phyloP scores from a whole-genome alignment of 2,888 invertebrate species.

The Mamestra brassicae region DNA sequence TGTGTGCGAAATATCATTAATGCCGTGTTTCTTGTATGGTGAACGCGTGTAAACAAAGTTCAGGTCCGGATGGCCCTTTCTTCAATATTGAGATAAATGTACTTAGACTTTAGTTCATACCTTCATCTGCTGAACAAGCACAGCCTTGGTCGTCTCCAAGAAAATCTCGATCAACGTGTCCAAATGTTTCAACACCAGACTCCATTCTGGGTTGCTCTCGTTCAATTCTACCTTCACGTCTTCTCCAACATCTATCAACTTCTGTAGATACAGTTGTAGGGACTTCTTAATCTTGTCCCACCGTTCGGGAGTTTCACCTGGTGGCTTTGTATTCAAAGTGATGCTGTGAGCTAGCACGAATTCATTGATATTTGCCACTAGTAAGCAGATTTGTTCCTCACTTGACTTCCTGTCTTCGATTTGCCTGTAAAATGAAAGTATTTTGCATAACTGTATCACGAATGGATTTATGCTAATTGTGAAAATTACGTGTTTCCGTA shows the following conservation, averaged over 20 bases:
- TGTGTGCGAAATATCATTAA: neutral
- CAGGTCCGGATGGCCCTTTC: too few species aligned
- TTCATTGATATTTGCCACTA: conserved; percentile 91
- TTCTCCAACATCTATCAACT: conserved; percentile 87
- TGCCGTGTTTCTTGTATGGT: neutral
- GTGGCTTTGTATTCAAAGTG: conserved; percentile 87
- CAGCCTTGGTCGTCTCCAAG: conserved; percentile 90
- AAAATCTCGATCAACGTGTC: conserved; percentile 90
- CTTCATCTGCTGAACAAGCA: conserved; percentile 91
- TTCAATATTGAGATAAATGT: neutral
- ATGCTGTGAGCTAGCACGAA: conserved; percentile 90
- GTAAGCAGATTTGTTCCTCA: conserved; percentile 87
- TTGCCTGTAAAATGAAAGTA: conserved; percentile 76
- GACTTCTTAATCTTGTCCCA: conserved; percentile 89
- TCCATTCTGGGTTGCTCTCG: conserved; percentile 84
- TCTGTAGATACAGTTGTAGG: conserved; percentile 85
- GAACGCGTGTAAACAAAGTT: too few species aligned
- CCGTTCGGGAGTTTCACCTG: conserved; percentile 87
- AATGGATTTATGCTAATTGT: conserved; percentile 33
- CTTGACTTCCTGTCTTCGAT: conserved; percentile 78
- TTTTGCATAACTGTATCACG: conserved; percentile 36
- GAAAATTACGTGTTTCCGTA: conserved; percentile 45
- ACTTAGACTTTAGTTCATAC: conserved; percentile 71
- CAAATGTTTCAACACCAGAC: conserved; percentile 83
- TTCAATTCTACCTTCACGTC: conserved; percentile 88